Base-by-base conservation (phyloP, 2,113 vertebrate species). In the Delphinus delphis region DNA sequence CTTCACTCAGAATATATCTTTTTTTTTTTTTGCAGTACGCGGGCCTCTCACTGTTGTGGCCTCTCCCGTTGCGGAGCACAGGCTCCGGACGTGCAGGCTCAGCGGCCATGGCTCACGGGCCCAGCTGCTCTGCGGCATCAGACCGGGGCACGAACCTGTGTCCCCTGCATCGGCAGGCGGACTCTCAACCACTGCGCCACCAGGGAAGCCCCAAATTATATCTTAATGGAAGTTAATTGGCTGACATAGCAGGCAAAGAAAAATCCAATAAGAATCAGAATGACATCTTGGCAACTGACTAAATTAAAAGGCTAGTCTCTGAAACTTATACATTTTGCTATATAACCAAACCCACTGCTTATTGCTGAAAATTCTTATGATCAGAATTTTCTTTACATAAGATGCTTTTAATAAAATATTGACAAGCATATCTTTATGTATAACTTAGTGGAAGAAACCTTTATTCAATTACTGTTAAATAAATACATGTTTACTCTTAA, bases 251-350 rank as follows among this genome's bases (percentile, higher is more conserved):
- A 93, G 88, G 92, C 28, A 96, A 89, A 33, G 12, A 62, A 95
- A 96, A 97, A 86, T 76, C 95, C 97, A 98, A 50, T 82, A 95
- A 80, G 81, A 98, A 73, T 90, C 90, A 96, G 58, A 84, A 87
- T 88, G 88, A 95, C 83, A 92, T 95, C 97, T 94, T 80, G 82
- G 86, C 95, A 95, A 92, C 5, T 17, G 74, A 81, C 53, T 97
- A 58, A 80, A 44, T 85, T 41, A 84, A 98, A 55, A 97, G 71
- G 15, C 80, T 97, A 77, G 65, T 80, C 23, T 50, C 33, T 97
- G 76, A 94, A 94, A 96, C 60, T 62, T 94, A 96, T 18, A 41
- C 65, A 95, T 96, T 88, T 31, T 87, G 4, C 8, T 60, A 8
- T 28, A 58, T 67, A 47, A 50, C 73, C 15, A 15, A 53, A 88